Percentiles rank a stretch among this genome's conserved stretches.
Conservation (phyloP, 2,888 invertebrate genomes). For the Drosophila stalkeri region DNA sequence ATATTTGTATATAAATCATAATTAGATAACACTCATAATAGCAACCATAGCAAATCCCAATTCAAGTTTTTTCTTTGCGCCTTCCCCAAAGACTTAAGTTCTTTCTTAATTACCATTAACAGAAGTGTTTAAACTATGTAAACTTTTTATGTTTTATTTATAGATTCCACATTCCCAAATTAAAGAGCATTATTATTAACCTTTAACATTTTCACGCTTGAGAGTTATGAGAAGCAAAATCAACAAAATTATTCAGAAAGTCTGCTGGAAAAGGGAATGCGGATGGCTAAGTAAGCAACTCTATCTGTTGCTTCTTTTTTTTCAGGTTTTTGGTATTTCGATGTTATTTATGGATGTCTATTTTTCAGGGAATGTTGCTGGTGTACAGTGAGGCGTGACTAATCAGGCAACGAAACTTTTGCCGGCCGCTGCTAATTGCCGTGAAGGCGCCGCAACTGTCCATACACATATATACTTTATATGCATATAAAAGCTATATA, state of each 20-base stretch:
- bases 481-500: background rate
- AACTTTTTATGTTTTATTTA: constrained; percentile 4
- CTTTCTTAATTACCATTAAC: background rate
- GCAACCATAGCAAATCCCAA: background rate
- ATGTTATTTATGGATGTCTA: constrained; percentile 73
- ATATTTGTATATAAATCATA: background rate
- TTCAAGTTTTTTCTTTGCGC: background rate
- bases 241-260: constrained; percentile 40
- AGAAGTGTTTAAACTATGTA: constrained; percentile 26
- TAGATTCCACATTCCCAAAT: constrained; percentile 36
- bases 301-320: constrained; percentile 8
- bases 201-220: constrained; percentile 77
- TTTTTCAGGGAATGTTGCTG: constrained; percentile 60
- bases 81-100: background rate
- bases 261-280: constrained; percentile 33
- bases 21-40: background rate
- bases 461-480: constrained; percentile 10
- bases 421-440: constrained; percentile 74
- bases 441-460: constrained; percentile 70
- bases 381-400: constrained; percentile 70
- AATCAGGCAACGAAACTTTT: constrained; percentile 66
- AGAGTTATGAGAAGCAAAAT: constrained; percentile 58
- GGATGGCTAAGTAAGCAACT: constrained; percentile 18
- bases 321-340: constrained; percentile 24
- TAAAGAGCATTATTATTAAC: constrained; percentile 73